Conservation (phyloP, 2,888 invertebrate species). For the Cephalotes varians region DNA sequence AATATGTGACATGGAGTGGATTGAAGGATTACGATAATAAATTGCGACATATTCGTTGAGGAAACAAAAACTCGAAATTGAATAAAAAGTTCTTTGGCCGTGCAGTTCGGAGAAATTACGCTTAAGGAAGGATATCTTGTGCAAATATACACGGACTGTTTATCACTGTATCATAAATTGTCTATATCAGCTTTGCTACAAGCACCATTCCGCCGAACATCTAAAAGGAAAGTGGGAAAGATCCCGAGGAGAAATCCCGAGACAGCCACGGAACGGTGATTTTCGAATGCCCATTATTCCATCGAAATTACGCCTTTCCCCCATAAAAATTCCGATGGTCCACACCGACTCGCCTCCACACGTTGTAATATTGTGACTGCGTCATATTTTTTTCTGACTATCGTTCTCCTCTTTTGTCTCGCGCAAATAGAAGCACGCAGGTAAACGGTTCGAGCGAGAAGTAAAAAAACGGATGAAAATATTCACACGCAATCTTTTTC, state of each 20-base stretch:
- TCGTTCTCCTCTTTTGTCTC: slow-evolving; percentile 44
- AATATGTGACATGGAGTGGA: too few relatives aligned
- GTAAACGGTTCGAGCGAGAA: neutral
- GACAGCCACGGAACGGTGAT: slow-evolving; percentile 60
- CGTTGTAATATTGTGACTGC: slow-evolving; percentile 51
- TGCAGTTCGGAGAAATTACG: slow-evolving; percentile 2
- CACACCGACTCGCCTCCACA: slow-evolving; percentile 46
- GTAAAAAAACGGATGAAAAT: neutral
- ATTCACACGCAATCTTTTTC: neutral
- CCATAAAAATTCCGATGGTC: slow-evolving; percentile 42
- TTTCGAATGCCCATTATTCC: slow-evolving; percentile 55
- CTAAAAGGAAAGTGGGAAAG: neutral
- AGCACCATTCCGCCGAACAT: neutral
- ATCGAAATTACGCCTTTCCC: slow-evolving; percentile 23
- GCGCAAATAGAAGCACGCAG: neutral
- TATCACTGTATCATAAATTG: slow-evolving; percentile 16
- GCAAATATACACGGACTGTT: neutral
- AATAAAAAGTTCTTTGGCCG: neutral
- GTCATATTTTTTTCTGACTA: slow-evolving; percentile 38
- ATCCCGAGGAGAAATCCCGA: slow-evolving; percentile 45
- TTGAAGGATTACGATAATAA: neutral
- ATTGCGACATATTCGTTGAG: neutral
- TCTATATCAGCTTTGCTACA: neutral
- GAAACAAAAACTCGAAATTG: neutral
- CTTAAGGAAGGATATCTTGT: slow-evolving; percentile 11